These are phyloP conservation scores for Pelagia noctiluca DNA, from an alignment of 30 jellyfish, hydroid and myxozoan species.

Conservation along the genomic window DNA sequence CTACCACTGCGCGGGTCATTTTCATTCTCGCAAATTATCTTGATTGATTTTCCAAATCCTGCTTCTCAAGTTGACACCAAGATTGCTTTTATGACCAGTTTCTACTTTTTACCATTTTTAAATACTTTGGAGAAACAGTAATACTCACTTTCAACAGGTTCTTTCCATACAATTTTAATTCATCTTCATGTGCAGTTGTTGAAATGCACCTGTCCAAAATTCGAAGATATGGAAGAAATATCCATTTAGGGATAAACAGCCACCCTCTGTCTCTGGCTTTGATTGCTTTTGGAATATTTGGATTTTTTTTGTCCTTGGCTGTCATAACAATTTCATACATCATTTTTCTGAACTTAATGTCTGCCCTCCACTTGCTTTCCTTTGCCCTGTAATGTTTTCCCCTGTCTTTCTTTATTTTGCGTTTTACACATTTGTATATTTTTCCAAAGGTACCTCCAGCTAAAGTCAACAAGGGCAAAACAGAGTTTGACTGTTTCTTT, in stretches of 20 bases:
- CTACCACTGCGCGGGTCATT: too few relatives aligned
- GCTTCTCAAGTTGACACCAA: too few relatives aligned
- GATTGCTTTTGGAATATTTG: conserved; percentile 2
- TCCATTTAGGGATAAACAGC: too few relatives aligned
- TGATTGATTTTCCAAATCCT: too few relatives aligned
- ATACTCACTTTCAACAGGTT: conserved; percentile 1
- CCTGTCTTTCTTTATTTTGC: not conserved
- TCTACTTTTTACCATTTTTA: not conserved
- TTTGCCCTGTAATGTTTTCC: not conserved
- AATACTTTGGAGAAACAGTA: not conserved
- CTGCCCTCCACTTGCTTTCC: not conserved
- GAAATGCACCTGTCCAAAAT: not conserved
- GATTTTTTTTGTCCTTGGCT: not conserved
- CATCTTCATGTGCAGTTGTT: not conserved
- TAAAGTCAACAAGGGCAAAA: not conserved
- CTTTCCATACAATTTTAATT: not conserved
- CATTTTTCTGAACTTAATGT: not conserved
- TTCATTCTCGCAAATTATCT: too few relatives aligned
- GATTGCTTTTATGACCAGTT: conserved; percentile 1
- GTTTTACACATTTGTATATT: not conserved
- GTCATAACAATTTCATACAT: not conserved
- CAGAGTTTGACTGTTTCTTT: not conserved
- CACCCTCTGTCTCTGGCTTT: not conserved
- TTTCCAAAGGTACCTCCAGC: conserved; percentile 3
- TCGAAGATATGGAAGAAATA: not conserved